Percentiles rank a stretch among this genome's conserved stretches.
These are phyloP conservation scores for Thermophis baileyi DNA, from an alignment of 2,113 vertebrate species.

Conservation along the genomic window DNA sequence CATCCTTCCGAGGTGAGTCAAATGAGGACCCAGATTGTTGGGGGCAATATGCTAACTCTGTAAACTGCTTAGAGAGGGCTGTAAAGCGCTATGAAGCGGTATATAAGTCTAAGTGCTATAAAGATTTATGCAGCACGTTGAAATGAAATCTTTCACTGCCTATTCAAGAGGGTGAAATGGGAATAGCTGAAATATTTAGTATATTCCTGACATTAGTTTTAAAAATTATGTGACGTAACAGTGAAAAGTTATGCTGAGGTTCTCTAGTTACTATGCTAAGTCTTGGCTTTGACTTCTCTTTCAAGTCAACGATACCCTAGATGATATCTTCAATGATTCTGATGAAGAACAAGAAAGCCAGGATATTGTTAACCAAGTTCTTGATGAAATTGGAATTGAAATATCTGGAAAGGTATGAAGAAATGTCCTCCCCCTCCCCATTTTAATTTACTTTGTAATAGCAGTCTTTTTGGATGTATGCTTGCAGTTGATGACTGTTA, in stretches of 20 bases:
- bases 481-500: neutral
- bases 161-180: neutral
- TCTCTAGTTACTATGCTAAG: neutral
- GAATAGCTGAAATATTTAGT: neutral
- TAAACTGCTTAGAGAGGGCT: too few relatives aligned
- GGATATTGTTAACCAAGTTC: slow-evolving; percentile 95
- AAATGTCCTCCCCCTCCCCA: neutral
- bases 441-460: neutral
- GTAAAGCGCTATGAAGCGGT: too few relatives aligned
- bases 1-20: too few relatives aligned
- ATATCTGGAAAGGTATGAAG: slow-evolving; percentile 89
- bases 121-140: neutral
- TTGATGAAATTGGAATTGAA: slow-evolving; percentile 98
- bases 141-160: neutral
- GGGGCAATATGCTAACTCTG: too few relatives aligned
- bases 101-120: too few relatives aligned
- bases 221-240: neutral
- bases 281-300: neutral
- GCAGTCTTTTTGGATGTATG: neutral
- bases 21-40: too few relatives aligned
- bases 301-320: slow-evolving; percentile 89
- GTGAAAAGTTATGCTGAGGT: neutral
- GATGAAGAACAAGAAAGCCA: slow-evolving; percentile 97
- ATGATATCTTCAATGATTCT: slow-evolving; percentile 95
- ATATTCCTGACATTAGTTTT: neutral